Conservation (phyloP, 1,140 invertebrate genomes). For the Zaprionus tsacasi region DNA sequence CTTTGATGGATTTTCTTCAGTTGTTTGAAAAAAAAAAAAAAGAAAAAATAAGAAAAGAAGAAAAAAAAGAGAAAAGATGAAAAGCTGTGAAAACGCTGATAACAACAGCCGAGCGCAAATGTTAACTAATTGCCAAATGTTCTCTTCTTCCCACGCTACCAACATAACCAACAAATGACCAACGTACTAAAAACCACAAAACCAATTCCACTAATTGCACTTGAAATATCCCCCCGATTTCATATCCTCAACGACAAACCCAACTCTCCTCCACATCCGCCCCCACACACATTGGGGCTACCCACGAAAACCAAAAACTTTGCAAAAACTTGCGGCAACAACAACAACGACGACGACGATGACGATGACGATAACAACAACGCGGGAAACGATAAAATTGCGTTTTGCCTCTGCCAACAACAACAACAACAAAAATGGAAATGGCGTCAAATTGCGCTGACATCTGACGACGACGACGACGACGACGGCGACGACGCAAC, state of each 20-base stretch:
- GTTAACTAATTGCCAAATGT: conserved; percentile 76
- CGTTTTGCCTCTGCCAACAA: conserved; percentile 31
- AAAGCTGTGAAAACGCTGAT: conserved; percentile 9
- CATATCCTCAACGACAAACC: conserved; percentile 53
- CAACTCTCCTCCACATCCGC: conserved; percentile 1
- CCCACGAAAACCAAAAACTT: conserved; percentile 47
- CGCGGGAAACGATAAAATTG: conserved; percentile 56
- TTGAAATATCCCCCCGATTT: conserved; percentile 76
- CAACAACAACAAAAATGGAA: conserved; percentile 59
- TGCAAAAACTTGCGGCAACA: conserved; percentile 69
- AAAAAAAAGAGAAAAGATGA: not conserved
- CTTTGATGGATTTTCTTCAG: conserved; percentile 48
- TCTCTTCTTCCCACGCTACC: conserved; percentile 54
- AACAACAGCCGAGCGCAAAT: conserved; percentile 40
- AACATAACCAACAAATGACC: conserved; percentile 51
- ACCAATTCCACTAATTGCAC: conserved; percentile 81
- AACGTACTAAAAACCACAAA: conserved; percentile 69
- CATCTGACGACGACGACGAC: conserved; percentile 69
- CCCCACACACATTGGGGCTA: not conserved
- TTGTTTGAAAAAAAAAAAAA: conserved; percentile 15
- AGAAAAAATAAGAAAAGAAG: not conserved
- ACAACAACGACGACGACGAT: conserved; percentile 31
- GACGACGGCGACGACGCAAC: conserved; percentile 14
- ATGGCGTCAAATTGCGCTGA: conserved; percentile 83
- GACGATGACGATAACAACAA: conserved; percentile 5